Percentiles rank a stretch among this genome's conserved stretches.
phyloP scores from a whole-genome alignment of 2,888 invertebrate species.

The Tortricodes alternella region DNA sequence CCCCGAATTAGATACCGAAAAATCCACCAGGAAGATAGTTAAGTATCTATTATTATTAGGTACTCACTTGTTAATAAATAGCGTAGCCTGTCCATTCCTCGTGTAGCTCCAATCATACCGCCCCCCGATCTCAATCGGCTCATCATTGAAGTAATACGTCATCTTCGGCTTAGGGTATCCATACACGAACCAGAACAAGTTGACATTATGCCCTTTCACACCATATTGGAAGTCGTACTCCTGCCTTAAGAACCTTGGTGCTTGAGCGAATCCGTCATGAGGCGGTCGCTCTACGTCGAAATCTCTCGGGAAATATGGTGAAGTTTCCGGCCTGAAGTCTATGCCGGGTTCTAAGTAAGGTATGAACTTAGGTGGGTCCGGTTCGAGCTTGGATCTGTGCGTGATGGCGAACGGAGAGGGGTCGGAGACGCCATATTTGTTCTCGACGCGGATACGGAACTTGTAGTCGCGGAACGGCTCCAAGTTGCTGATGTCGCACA shows the following conservation, averaged over 20 bases:
- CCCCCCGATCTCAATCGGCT: constrained; percentile 91
- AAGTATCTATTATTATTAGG: no score
- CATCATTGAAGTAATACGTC: constrained; percentile 93
- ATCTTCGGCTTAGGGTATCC: constrained; percentile 98
- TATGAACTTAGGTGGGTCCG: constrained; percentile 89
- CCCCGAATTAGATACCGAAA: no score
- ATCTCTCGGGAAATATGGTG: constrained; percentile 95
- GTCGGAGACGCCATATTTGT: constrained; percentile 97
- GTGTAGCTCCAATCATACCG: constrained; percentile 94
- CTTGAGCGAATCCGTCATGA: constrained; percentile 91
- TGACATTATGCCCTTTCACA: constrained; percentile 94
- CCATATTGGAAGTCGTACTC: constrained; percentile 95
- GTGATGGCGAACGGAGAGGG: constrained; percentile 96
- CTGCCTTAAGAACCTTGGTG: constrained; percentile 93
- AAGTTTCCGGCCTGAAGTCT: constrained; percentile 92
- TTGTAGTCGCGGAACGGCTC: constrained; percentile 97
- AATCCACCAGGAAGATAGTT: no score
- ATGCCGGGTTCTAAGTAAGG: constrained; percentile 91
- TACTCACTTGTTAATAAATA: constrained; percentile 92
- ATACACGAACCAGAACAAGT: constrained; percentile 96
- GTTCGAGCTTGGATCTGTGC: constrained; percentile 89
- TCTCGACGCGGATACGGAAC: constrained; percentile 97
- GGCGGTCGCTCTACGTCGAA: constrained; percentile 95
- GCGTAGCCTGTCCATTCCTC: constrained; percentile 93
- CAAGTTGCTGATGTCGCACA: constrained; percentile 93